A percentile compares a stretch with the other conserved stretches of the same genome.
Evolutionary conservation across 2,888 invertebrate genomes (phyloP).

Genomic region (Choristoneura rosaceana): DNA sequence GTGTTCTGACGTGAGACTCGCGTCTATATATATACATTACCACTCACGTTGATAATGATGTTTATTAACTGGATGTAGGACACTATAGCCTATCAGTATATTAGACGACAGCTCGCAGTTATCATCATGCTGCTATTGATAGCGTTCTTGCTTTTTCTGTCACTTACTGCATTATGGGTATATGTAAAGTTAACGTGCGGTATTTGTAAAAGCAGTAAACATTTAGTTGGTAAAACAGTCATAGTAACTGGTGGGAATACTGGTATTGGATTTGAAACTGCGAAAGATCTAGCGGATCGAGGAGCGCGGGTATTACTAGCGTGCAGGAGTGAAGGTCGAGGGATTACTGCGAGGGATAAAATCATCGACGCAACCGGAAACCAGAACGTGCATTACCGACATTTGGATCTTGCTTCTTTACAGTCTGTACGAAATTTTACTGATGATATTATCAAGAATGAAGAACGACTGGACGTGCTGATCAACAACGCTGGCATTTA

Average conservation of each 20-base stretch:
- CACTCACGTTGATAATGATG: neutral
- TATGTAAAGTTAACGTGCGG: constrained; percentile 61
- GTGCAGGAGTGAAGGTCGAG: constrained; percentile 89
- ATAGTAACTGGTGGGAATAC: constrained; percentile 93
- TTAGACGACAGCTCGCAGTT: neutral
- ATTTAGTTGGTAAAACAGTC: constrained; percentile 92
- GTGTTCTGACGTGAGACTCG: too few species aligned
- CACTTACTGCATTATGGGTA: constrained; percentile 50
- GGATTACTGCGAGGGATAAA: constrained; percentile 73
- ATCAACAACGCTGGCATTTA: constrained; percentile 83
- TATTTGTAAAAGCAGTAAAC: constrained; percentile 61
- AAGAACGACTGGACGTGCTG: constrained; percentile 77
- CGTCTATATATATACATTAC: neutral
- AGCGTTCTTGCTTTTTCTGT: constrained; percentile 42
- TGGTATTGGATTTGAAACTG: constrained; percentile 92
- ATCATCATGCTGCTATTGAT: constrained; percentile 32
- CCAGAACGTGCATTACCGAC: constrained; percentile 55
- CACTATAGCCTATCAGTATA: neutral
- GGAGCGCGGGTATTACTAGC: constrained; percentile 93
- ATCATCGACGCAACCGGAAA: constrained; percentile 43
- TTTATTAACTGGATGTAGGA: neutral
- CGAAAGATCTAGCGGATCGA: constrained; percentile 88
- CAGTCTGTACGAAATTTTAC: constrained; percentile 83
- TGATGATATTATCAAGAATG: constrained; percentile 73
- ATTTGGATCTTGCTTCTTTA: constrained; percentile 73